Evolutionary conservation across 2,888 invertebrate species (phyloP), one percentile per base, ranked within the genome.

Genomic region (Drosophila pegasa): DNA sequence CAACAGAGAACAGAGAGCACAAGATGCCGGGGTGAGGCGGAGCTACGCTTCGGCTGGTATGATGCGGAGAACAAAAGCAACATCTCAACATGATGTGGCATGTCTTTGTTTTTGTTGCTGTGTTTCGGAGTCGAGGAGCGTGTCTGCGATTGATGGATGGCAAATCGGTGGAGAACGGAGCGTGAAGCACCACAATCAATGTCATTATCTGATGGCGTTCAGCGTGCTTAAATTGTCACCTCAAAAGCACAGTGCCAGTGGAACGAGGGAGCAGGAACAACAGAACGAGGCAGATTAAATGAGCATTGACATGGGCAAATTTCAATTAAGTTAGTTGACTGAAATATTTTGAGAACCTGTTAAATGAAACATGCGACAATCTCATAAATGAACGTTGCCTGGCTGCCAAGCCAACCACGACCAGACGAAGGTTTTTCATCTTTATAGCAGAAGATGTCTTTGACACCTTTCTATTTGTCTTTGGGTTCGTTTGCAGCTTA

Each of bases 191-290:
- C 81, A 81, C 75, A 84, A 84, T 87, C 87, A 75, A 78, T 69
- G 78, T 78, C 81, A 84, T 81, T 87, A 78, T 75, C 63, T 61
- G 75, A 52, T 72, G 68, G 75, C 67, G 70, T 70, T 72, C 69
- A 77, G 78, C 69, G 58, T 80, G 80, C 83, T 86, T 86, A 78
- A 80, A 80, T 80, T 84, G 71, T 87, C 85, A 83, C 65, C 81
- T 71, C 62, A 66, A 74, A 75, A 47, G 52, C 35, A 47, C 45
- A 50, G 18, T 29, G 25, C 25, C 5, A n/a, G 20, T n/a, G 48
- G 45, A 33, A 25, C 3, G 18, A 4, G 12, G 9, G 51, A 35
- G 8, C 20, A 14, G 47, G 2, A 1, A 3, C 8, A 9, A 12
- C 50, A 16, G 18, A 16, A 2, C 20, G 33, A 12, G 33, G 45